Base-by-base conservation (phyloP, 2,888 invertebrate species). In the Cephus rjabovi region DNA sequence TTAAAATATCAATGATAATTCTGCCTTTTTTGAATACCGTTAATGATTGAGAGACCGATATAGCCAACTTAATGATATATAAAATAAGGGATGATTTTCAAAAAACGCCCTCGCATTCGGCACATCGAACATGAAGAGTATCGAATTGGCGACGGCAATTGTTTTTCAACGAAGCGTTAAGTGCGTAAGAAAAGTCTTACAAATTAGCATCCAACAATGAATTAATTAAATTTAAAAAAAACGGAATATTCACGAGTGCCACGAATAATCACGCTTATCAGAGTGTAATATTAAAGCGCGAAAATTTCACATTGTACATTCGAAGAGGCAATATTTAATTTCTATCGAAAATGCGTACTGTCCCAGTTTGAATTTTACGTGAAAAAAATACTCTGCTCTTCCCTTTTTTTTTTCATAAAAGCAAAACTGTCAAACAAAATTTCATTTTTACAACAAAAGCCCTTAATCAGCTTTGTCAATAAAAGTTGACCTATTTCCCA, bases 391-490 rank as follows among this genome's bases (percentile, higher is more conserved):
- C 1, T 15, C 23, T 40, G 23, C 23, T 23, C 15, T 40, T 6
- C 1, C 15, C 0, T 4, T 23, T 15, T 12, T 15, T 56, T 56
- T 23, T 56, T 15, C 0, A 9, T 56, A 23, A 23, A 9, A 56
- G 9, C 9, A 56, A 56, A 56, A 23, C 23, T 6, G 56, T 23
- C 56, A 56, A 15, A 23, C 4, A 56, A 56, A 56, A 23, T 23
- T 56, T 56, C 1, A 40, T 15, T 15, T 15, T 15, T 40, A 40
- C 15, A 56, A 56, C 23, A 56, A 56, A 9, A 56, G 56, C 23
- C 9, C 9, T 83, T 87, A 86, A 87, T 87, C 82, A 86, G 80
- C 80, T 83, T 84, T 81, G 84, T 82, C 81, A 80, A 80, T 81
- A 81, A 77, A 83, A 81, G 78, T 82, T 23, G 23, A 15, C 23